Conservation (phyloP, 2,888 invertebrate genomes). For the Orthosia cruda region DNA sequence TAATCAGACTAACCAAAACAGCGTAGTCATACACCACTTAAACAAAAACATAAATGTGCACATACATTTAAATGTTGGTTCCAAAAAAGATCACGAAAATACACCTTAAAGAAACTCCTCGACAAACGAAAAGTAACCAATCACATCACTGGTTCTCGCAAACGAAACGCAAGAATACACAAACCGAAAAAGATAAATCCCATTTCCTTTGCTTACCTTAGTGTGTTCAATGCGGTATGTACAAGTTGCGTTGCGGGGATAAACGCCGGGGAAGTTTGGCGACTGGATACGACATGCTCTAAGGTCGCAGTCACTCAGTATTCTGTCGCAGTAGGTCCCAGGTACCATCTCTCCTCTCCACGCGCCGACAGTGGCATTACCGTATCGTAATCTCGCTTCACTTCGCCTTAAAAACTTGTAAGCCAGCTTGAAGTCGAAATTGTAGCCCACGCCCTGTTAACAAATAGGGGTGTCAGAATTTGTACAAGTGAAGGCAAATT, state of each 20-base stretch:
- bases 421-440: constrained; percentile 96
- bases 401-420: constrained; percentile 96
- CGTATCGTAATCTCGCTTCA: constrained; percentile 95
- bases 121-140: constrained; percentile 26
- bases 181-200: constrained; percentile 30
- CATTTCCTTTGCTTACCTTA: constrained; percentile 80
- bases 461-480: constrained; percentile 37
- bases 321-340: constrained; percentile 96
- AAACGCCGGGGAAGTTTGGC: constrained; percentile 97
- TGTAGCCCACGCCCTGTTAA: constrained; percentile 94
- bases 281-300: constrained; percentile 95
- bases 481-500: not conserved
- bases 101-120: not conserved
- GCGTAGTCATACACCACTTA: not conserved
- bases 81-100: constrained; percentile 10
- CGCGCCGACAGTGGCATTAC: constrained; percentile 94
- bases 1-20: constrained; percentile 8
- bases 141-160: constrained; percentile 23
- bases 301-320: constrained; percentile 95
- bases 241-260: constrained; percentile 97
- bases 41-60: not conserved
- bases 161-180: constrained; percentile 27
- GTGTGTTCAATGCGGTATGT: constrained; percentile 94
- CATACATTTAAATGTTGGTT: not conserved
- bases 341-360: constrained; percentile 95